Conservation (phyloP, 2,797 vertebrate genomes). For the Halcyon smyrnensis region DNA sequence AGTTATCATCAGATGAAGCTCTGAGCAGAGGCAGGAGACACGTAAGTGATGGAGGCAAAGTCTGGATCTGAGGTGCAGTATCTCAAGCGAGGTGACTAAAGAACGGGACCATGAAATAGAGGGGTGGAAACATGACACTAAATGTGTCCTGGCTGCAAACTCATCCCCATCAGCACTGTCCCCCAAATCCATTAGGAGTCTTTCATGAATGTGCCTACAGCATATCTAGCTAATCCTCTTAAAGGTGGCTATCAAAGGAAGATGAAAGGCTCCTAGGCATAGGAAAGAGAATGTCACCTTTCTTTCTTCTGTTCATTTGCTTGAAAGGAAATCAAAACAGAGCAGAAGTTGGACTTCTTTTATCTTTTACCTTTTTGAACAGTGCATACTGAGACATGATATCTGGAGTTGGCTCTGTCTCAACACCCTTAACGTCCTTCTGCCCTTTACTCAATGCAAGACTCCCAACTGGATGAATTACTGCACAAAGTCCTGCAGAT, state of each 20-base stretch:
- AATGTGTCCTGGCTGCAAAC: background rate
- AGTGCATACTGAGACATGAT: background rate
- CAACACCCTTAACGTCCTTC: background rate
- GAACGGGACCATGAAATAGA: background rate
- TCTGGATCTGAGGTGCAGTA: background rate
- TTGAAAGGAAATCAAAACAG: background rate
- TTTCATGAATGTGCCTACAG: background rate
- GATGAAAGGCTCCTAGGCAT: background rate
- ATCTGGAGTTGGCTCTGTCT: background rate
- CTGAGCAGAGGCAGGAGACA: background rate
- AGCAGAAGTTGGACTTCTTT: background rate
- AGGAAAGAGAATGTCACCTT: background rate
- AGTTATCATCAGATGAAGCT: rapidly evolving
- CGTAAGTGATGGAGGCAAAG: background rate
- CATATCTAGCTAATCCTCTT: background rate
- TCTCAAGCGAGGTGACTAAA: background rate
- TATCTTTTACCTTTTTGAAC: background rate
- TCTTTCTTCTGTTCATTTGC: background rate
- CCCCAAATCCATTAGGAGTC: background rate
- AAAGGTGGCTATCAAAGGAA: background rate
- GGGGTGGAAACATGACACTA: background rate
- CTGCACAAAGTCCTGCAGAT: background rate
- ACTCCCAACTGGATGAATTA: background rate
- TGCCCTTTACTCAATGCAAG: background rate
- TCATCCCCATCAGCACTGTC: background rate